Percentiles rank a stretch among this genome's conserved stretches.
phyloP scores from a whole-genome alignment of 2,888 invertebrate species.

The Torymus aiolomorphi region DNA sequence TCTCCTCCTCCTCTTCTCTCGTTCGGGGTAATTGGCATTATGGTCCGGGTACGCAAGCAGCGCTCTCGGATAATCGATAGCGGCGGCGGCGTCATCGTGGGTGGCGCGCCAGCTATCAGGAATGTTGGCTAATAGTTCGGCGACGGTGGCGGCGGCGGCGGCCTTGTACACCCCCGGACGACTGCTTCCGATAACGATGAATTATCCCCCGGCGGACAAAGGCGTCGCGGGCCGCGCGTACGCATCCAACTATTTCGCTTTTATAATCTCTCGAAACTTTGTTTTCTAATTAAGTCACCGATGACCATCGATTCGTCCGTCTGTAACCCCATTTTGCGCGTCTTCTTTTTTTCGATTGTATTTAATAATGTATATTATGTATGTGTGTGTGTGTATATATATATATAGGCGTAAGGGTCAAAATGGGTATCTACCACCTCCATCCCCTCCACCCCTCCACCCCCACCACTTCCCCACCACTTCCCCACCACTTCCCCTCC shows the following conservation, averaged over 20 bases:
- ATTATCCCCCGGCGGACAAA: constrained; percentile 54
- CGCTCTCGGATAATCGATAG: constrained; percentile 59
- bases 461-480: too few species aligned
- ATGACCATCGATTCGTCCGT: not conserved
- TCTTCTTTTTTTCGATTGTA: too few species aligned
- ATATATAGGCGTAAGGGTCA: too few species aligned
- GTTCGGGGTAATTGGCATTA: constrained; percentile 56
- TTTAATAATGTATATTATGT: too few species aligned
- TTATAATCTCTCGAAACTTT: not conserved
- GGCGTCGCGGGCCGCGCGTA: too few species aligned
- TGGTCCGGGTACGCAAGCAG: constrained; percentile 4
- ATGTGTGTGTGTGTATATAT: too few species aligned
- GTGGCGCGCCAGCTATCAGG: constrained; percentile 52
- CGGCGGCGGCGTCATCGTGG: constrained; percentile 8
- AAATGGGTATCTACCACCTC: too few species aligned
- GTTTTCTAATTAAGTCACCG: constrained; percentile 31
- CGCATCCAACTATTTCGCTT: not conserved
- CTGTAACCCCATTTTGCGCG: too few species aligned
- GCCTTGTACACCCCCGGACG: constrained; percentile 25
- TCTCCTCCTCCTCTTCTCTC: too few species aligned
- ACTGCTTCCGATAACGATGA: constrained; percentile 61
- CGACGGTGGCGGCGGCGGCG: constrained; percentile 19
- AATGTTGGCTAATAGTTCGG: constrained; percentile 59
- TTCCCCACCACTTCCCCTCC: too few species aligned
- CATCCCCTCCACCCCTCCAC: too few species aligned